Conservation (phyloP, 2,113 vertebrate species). For the Pholis gunnellus region DNA sequence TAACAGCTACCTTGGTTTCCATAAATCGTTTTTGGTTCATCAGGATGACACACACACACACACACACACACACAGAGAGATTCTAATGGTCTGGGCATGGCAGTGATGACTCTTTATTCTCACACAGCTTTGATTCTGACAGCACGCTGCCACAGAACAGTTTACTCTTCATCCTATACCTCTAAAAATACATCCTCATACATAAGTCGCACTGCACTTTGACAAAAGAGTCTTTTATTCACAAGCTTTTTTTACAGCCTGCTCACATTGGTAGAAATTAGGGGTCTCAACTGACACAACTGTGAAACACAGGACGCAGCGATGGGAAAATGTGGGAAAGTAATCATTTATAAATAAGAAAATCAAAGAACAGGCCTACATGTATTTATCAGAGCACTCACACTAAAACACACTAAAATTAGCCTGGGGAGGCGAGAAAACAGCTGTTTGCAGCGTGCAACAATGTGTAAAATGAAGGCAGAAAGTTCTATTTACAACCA, state of each 20-base stretch:
- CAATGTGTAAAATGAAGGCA: no score
- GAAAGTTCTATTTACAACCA: no score
- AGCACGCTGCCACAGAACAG: background rate
- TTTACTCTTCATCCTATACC: background rate
- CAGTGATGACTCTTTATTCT: constrained; percentile 22
- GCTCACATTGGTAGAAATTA: background rate
- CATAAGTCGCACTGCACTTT: background rate
- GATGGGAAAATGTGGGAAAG: no score
- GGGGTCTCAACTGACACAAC: no score
- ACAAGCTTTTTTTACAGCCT: background rate
- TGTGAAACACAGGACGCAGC: no score
- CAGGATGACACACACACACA: background rate
- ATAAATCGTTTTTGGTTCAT: constrained; percentile 7
- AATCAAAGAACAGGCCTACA: no score
- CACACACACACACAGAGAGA: no score
- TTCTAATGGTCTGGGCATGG: background rate
- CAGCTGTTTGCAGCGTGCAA: no score
- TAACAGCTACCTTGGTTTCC: background rate
- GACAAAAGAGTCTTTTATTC: background rate
- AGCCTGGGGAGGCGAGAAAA: no score
- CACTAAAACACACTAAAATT: no score
- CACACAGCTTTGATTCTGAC: constrained; percentile 3
- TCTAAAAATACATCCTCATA: constrained; percentile 4
- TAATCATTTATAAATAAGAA: no score
- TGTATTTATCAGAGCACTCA: no score